A percentile compares a stretch with the other conserved stretches of the same genome.
phyloP scores from a whole-genome alignment of 2,797 vertebrate species.

The Myripristis jacobus region DNA sequence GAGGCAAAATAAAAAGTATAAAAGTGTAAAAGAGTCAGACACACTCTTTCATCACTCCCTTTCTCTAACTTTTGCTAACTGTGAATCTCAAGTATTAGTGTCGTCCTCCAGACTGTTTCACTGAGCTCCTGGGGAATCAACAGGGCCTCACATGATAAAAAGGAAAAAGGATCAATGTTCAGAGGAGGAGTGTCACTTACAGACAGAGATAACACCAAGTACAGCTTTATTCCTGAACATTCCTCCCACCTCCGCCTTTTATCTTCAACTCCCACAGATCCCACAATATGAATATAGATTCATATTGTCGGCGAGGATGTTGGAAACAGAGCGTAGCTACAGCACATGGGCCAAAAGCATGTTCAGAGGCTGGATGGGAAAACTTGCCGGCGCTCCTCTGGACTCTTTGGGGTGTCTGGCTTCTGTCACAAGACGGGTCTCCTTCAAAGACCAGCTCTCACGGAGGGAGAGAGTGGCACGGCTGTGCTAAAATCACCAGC shows the following conservation, averaged over 20 bases:
- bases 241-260: background rate
- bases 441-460: conserved; percentile 76
- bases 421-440: conserved; percentile 46
- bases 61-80: background rate
- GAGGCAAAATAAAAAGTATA: too few species aligned
- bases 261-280: conserved; percentile 2
- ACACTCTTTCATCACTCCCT: background rate
- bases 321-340: conserved; percentile 22
- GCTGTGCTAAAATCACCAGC: conserved; percentile 81
- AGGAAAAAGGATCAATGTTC: background rate
- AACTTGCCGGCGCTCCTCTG: conserved; percentile 46
- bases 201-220: background rate
- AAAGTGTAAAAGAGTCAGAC: background rate
- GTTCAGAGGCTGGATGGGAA: conserved; percentile 29
- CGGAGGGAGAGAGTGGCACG: conserved; percentile 68
- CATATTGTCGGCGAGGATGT: background rate
- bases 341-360: background rate
- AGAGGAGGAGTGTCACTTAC: conserved; percentile 1
- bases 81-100: background rate
- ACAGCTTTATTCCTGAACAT: background rate
- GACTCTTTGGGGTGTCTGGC: conserved; percentile 62
- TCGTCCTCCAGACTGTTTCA: background rate
- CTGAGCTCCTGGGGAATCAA: background rate
- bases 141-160: too few species aligned
- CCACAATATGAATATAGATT: too few species aligned